Conservation (phyloP, 2,113 vertebrate species). For the Leptobrachium leishanense region DNA sequence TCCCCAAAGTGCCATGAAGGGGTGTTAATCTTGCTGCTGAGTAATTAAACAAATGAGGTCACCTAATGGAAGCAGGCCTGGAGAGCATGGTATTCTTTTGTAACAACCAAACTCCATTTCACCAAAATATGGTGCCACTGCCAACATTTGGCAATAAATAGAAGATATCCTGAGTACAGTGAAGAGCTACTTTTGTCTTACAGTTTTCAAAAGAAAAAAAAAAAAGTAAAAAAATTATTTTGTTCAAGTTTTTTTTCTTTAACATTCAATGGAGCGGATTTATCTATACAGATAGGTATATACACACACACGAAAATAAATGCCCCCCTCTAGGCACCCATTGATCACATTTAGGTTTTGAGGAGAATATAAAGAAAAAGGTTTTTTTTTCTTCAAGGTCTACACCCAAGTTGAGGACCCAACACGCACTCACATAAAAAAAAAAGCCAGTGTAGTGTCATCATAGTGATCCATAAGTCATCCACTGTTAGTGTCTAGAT, state of each 20-base stretch:
- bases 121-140: slow-evolving; percentile 40
- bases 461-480: neutral
- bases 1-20: slow-evolving; percentile 48
- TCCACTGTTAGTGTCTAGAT: slow-evolving; percentile 64
- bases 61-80: slow-evolving; percentile 12
- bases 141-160: slow-evolving; percentile 61
- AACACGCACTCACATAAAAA: slow-evolving; percentile 41
- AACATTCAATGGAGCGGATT: slow-evolving; percentile 41
- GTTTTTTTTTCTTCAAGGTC: neutral
- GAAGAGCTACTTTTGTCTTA: slow-evolving; percentile 43
- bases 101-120: slow-evolving; percentile 19
- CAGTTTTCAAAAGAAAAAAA: slow-evolving; percentile 28
- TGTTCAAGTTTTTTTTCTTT: slow-evolving; percentile 12
- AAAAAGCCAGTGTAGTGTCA: slow-evolving; percentile 44
- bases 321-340: slow-evolving; percentile 18
- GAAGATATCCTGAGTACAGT: slow-evolving; percentile 60
- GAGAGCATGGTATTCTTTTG: slow-evolving; percentile 16
- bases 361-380: neutral
- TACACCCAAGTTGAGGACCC: slow-evolving; percentile 35
- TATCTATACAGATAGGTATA: slow-evolving; percentile 43
- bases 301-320: slow-evolving; percentile 32
- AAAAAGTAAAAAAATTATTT: neutral
- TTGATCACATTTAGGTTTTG: slow-evolving; percentile 30
- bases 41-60: neutral
- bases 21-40: slow-evolving; percentile 7